These are phyloP conservation scores for Trichopoda pennipes DNA, from an alignment of 2,888 invertebrate species.

Conservation along the genomic window DNA sequence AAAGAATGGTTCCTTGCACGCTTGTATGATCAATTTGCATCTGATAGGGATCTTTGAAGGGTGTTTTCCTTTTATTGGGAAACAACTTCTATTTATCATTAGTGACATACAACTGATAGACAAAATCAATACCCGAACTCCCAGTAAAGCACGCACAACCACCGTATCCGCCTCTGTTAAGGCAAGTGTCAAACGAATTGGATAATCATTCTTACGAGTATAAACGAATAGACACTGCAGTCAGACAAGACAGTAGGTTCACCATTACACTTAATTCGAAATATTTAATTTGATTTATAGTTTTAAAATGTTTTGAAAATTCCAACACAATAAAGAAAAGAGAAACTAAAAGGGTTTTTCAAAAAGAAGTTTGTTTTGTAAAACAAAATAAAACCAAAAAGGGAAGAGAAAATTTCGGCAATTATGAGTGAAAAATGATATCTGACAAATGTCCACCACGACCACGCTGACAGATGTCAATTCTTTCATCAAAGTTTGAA, in stretches of 20 bases:
- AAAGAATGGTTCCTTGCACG: not conserved
- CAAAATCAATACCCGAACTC: conserved; percentile 52
- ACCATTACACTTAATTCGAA: conserved; percentile 41
- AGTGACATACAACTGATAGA: conserved; percentile 52
- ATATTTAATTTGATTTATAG: conserved; percentile 62
- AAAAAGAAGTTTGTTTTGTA: no score
- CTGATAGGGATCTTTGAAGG: conserved; percentile 42
- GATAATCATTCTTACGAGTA: conserved; percentile 9
- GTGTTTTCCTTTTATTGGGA: not conserved
- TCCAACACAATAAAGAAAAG: not conserved
- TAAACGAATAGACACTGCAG: conserved; percentile 3
- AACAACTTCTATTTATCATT: conserved; percentile 49
- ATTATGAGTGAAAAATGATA: no score
- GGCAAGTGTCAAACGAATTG: conserved; percentile 56
- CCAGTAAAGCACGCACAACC: conserved; percentile 34
- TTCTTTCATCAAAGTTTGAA: no score
- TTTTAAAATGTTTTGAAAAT: conserved; percentile 45
- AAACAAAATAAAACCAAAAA: no score
- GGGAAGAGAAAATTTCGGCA: no score
- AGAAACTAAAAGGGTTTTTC: no score
- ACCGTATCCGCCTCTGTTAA: conserved; percentile 53
- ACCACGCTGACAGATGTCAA: no score
- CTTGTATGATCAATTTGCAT: conserved; percentile 4
- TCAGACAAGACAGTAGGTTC: conserved; percentile 18
- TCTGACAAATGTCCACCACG: no score